Evolutionary conservation across 1,140 invertebrate species (phyloP), one percentile per base, ranked within the genome.

Genomic region (Nebria ingens): DNA sequence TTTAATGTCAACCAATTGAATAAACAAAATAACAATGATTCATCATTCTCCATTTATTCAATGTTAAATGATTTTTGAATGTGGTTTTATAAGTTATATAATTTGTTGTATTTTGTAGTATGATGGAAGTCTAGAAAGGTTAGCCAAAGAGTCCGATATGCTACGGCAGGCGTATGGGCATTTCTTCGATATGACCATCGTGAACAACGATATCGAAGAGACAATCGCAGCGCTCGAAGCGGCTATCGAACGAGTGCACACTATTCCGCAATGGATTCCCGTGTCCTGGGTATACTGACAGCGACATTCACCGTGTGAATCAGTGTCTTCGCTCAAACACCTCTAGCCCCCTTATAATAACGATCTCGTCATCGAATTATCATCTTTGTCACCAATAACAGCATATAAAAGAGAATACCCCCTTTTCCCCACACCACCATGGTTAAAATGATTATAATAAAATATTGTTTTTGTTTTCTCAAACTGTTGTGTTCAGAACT

Each of bases 141-240:
- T 99, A 55, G 89, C 91, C 11, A 93, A 92, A 65, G 96, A 98
- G 71, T 98, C 94, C 21, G 94, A 98, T 62, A 84, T 95, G 69
- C 75, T 99, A 52, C 87, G 91, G 50, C 90, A 93, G 67, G 90
- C 93, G 21, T 99, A 98, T 74, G 93, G 95, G 19, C 96, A 98
- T 72, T 93, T 93, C 73, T 98, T 99, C 76, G 97, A 99, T 73
- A 77, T 97, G 73, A 94, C 91, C 49, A 96, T 99, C 65, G 89
- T 98, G 19, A 99, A 99, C 79, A 98, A 98, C 78, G 96, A 99
- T 76, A 98, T 99, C 59, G 95, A 98, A 68, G 95, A 98, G 71
- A 98, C 97, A 25, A 97, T 98, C 64, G 82, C 83, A 22, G 85
- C 89, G 55, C 74, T 99, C 59, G 93, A 98, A 69, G 82, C 84